Evolutionary conservation across 1,140 invertebrate species (phyloP).

Genomic region (Drosophila leontia): DNA sequence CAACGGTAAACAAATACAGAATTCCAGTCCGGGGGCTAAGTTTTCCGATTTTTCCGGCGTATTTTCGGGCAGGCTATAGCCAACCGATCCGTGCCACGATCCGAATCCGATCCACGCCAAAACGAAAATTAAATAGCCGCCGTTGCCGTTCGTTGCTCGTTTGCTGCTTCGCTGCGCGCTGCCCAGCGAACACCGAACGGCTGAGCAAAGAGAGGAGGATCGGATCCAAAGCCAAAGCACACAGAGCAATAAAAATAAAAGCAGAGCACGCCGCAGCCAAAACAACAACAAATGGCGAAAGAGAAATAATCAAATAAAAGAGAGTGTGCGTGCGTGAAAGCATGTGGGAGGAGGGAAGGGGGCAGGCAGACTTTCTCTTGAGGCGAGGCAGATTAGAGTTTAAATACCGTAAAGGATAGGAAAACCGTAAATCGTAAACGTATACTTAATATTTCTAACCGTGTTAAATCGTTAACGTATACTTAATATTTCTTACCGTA

Average conservation of each 20-base stretch:
- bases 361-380: neutral
- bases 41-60: constrained; percentile 45
- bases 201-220: constrained; percentile 30
- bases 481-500: no score
- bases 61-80: constrained; percentile 29
- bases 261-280: constrained; percentile 64
- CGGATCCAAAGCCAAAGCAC: constrained; percentile 39
- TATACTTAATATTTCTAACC: neutral
- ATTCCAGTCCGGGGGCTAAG: constrained; percentile 55
- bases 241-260: constrained; percentile 79
- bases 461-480: no score
- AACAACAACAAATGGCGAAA: constrained; percentile 41
- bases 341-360: neutral
- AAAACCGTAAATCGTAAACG: no score
- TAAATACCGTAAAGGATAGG: neutral
- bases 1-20: constrained; percentile 44
- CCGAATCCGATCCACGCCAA: constrained; percentile 68
- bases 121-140: constrained; percentile 78
- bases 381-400: constrained; percentile 5
- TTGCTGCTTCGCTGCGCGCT: constrained; percentile 43
- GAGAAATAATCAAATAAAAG: constrained; percentile 27
- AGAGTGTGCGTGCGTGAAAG: constrained; percentile 11
- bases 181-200: constrained; percentile 31
- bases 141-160: constrained; percentile 43
- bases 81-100: constrained; percentile 32